Base-by-base conservation (phyloP, 1,140 invertebrate species). In the Sitodiplosis mosellana region DNA sequence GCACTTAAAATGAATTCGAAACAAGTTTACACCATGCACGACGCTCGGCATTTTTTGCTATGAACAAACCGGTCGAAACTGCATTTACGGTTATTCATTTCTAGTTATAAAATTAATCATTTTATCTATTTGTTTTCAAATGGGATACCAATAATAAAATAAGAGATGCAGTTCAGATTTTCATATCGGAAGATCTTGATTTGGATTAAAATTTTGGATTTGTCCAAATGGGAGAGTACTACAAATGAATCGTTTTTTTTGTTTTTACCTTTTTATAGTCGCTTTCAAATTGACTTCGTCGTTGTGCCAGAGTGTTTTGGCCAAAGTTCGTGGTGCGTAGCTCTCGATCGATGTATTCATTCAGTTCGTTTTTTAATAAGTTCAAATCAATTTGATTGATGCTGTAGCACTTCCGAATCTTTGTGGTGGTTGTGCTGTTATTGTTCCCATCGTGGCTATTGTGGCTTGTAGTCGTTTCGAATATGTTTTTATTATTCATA, bases 381-480 rank as follows among this genome's bases (percentile, higher is more conserved):
- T 36, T 33, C 18, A 47, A 38, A 38, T 47, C 34, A 27, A 47
- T 47, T 38, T 47, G 21, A 27, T 47, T 37, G 7, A 47, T 33
- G 46, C 46, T 47, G 19, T 27, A 15, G 18, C 46, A 33, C 15
- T 47, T 47, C 21, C 36, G 12, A 14, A 38, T 38, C 12, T 38
- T 38, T n/a, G 12, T 38, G 3, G 36, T n/a, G 3, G 12, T 34
- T 8, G 7, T 34, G 14, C 14, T 38, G 14, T 38, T 38, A 38
- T 38, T 38, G 12, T 38, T 38, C 14, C 15, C 12, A 38, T 38
- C 36, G 5, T n/a, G 15, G 5, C 14, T 38, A 38, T 17, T 38
- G 14, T 38, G 12, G 15, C 36, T 38, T 12, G 12, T 12, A 5
- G 3, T n/a, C 12, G 36, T 38, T 38, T 38, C 36, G 14, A n/a